Percentiles rank a stretch among this genome's conserved stretches.
Conservation (phyloP, 2,888 invertebrate species). For the Desoria tigrina region DNA sequence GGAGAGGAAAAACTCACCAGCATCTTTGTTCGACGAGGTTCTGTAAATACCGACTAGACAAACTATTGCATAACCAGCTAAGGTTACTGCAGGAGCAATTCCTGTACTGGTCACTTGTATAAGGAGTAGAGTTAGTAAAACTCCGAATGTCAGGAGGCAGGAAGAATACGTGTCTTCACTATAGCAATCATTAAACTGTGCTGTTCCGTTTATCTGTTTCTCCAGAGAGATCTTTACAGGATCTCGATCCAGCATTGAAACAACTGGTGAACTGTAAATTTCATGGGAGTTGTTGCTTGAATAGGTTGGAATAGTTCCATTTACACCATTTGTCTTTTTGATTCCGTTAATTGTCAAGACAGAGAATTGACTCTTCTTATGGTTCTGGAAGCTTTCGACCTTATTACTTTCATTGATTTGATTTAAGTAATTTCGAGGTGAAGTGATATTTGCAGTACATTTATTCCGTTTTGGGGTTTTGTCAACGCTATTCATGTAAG, state of each 20-base stretch:
- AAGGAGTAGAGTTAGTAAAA: conserved; percentile 43
- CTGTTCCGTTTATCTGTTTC: too few species aligned
- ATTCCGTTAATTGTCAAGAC: too few species aligned
- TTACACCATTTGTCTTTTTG: too few species aligned
- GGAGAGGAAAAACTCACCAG: conserved; percentile 24
- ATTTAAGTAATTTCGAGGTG: too few species aligned
- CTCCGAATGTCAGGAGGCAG: conserved; percentile 35
- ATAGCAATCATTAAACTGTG: conserved; percentile 1
- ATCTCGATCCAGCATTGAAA: conserved; percentile 4
- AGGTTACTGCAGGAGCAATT: conserved; percentile 41
- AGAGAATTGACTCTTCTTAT: too few species aligned
- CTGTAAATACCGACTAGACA: conserved; percentile 44
- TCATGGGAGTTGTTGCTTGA: too few species aligned
- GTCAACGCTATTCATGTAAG: background rate
- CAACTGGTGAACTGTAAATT: conserved; percentile 11
- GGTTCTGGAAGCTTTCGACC: too few species aligned
- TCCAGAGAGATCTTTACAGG: too few species aligned
- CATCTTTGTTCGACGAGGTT: conserved; percentile 31
- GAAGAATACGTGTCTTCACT: conserved; percentile 44
- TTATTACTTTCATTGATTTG: too few species aligned
- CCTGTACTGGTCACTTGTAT: conserved; percentile 50
- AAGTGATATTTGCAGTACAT: too few species aligned
- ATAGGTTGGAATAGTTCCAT: too few species aligned
- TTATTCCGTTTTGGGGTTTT: background rate
- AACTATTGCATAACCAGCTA: conserved; percentile 42